Evolutionary conservation across 2,888 invertebrate species (phyloP), one percentile per base, ranked within the genome.

Genomic region (Fissipunctia ypsillon): DNA sequence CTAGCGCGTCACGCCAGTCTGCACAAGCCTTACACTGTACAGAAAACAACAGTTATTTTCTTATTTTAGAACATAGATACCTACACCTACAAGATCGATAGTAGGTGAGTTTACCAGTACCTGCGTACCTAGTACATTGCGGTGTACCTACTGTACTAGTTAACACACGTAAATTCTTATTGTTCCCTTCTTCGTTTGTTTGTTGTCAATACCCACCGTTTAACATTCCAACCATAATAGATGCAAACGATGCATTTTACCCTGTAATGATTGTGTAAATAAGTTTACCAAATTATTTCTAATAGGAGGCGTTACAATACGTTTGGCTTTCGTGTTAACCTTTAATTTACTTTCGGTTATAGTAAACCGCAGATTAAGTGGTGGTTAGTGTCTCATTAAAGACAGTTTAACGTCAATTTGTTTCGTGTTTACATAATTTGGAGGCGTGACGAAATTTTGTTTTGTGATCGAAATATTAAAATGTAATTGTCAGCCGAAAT

Each of bases 321-420:
- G 28, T 75, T 66, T 69, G 84, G 76, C 65, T 84, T 82, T 77
- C 76, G 73, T 79, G 84, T 84, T 76, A 84, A 84, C 78, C 72
- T 82, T 71, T 79, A 71, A 81, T 87, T 87, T 83, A 86, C 35
- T 86, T 79, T 85, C 86, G 84, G 87, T 85, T 73, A 81, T 85
- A 82, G 83, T 84, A 80, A 83, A 57, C 52, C 84, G 60, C 81
- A 79, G 76, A 86, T 84, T 85, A 84, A 80, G 77, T 72, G 43
- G 48, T 45, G 56, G 60, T 78, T 70, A 84, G 65, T 80, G 68
- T 75, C 74, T 87, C 80, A 86, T 86, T 85, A 86, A 61, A 80
- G 56, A 50, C 31, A 61, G 70, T 73, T 84, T 79, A 74, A 73
- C 43, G 41, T 73, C 54, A 73, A 76, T 84, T 84, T 71, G 48